Percentiles rank a stretch among this genome's conserved stretches.
phyloP scores from a whole-genome alignment of 2,113 vertebrate species.

The Ptilonorhynchus violaceus region DNA sequence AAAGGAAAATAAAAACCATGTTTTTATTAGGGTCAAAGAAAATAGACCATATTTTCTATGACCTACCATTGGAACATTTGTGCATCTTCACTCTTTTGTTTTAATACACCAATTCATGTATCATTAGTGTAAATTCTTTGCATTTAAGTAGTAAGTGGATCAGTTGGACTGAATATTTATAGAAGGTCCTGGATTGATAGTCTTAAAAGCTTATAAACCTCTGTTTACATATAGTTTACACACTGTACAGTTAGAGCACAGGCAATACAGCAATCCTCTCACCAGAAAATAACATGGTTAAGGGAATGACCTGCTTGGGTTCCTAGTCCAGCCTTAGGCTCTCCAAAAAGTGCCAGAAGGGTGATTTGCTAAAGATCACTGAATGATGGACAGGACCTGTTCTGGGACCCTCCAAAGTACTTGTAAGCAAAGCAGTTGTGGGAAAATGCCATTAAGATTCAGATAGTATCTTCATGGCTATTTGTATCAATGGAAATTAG shows the following conservation, averaged over 20 bases:
- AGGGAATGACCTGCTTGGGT: background rate
- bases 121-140: background rate
- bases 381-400: constrained; percentile 8
- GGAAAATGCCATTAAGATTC: constrained; percentile 53
- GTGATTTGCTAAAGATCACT: background rate
- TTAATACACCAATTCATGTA: background rate
- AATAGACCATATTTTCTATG: background rate
- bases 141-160: background rate
- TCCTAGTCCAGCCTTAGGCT: background rate
- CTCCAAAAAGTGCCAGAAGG: background rate
- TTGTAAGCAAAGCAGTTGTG: constrained; percentile 42
- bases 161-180: background rate
- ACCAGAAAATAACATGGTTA: background rate
- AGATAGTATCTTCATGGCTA: constrained; percentile 16
- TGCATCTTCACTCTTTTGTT: background rate
- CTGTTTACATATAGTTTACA: constrained; percentile 29
- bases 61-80: background rate
- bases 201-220: constrained; percentile 43
- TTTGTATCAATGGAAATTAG: constrained; percentile 19
- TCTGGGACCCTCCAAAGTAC: background rate
- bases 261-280: background rate
- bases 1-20: background rate
- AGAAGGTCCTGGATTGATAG: background rate
- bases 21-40: background rate
- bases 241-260: background rate